Conservation (phyloP, 2,888 invertebrate genomes). For the Rhagium mordax region DNA sequence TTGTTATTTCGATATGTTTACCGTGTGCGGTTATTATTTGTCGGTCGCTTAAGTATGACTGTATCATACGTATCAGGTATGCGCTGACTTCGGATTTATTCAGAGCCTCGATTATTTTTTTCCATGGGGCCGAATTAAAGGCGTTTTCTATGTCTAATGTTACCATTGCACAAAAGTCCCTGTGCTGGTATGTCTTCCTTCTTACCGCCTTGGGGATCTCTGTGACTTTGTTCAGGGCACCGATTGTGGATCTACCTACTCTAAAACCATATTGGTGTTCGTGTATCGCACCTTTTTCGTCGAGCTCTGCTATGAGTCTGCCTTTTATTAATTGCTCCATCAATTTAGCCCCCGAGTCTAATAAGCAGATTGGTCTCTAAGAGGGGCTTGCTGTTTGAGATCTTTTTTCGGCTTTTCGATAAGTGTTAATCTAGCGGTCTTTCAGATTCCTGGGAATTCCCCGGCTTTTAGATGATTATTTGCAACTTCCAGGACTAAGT, state of each 20-base stretch:
- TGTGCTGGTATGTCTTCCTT: background rate
- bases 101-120: background rate
- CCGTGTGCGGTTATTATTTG: background rate
- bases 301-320: background rate
- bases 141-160: too few species aligned
- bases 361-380: background rate
- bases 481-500: too few species aligned
- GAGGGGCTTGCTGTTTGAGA: background rate
- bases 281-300: background rate
- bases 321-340: background rate
- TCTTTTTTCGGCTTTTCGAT: constrained; percentile 19
- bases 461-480: too few species aligned
- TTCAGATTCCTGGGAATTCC: constrained; percentile 39
- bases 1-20: background rate
- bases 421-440: constrained; percentile 31
- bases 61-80: background rate
- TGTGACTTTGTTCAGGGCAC: background rate
- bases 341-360: background rate
- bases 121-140: too few species aligned
- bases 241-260: background rate
- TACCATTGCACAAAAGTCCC: background rate
- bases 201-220: background rate
- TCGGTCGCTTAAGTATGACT: background rate
- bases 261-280: background rate
- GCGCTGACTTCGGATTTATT: background rate